phyloP scores from a whole-genome alignment of 2,888 invertebrate species.

The Pocota personata region DNA sequence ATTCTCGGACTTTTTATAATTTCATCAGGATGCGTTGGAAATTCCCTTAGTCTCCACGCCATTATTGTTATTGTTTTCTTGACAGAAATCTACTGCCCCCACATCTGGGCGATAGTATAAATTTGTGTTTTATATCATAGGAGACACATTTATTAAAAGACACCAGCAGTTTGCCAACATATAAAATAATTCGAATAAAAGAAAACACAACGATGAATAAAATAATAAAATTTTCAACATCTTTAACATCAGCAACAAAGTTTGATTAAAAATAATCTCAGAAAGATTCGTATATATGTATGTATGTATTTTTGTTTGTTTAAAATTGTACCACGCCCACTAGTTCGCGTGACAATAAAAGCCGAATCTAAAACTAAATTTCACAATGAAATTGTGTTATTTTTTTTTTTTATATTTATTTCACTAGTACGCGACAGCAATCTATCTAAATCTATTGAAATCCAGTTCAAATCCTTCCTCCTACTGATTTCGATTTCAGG shows the following conservation, averaged over 20 bases:
- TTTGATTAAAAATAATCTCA: neutral
- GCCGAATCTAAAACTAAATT: neutral
- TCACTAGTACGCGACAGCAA: neutral
- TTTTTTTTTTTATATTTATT: neutral
- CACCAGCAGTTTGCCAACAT: neutral
- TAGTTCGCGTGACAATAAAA: neutral
- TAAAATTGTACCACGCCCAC: slow-evolving; percentile 25
- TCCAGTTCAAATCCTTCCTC: neutral
- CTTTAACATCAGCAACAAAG: neutral
- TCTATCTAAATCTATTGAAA: neutral
- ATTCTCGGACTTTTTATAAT: slow-evolving; percentile 1
- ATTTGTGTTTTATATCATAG: slow-evolving; percentile 10
- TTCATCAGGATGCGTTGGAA: slow-evolving; percentile 3
- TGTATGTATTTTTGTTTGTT: neutral
- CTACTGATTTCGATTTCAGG: slow-evolving; percentile 21
- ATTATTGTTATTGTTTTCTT: neutral
- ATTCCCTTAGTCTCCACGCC: neutral
- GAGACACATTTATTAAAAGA: slow-evolving; percentile 9
- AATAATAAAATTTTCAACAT: slow-evolving; percentile 8
- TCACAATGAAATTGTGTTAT: neutral
- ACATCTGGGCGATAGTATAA: neutral
- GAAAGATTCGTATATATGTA: neutral
- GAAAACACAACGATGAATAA: neutral
- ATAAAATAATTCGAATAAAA: slow-evolving; percentile 6
- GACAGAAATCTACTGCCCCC: neutral